Conservation (phyloP, 2,888 invertebrate genomes). For the Pyrrhia umbra region DNA sequence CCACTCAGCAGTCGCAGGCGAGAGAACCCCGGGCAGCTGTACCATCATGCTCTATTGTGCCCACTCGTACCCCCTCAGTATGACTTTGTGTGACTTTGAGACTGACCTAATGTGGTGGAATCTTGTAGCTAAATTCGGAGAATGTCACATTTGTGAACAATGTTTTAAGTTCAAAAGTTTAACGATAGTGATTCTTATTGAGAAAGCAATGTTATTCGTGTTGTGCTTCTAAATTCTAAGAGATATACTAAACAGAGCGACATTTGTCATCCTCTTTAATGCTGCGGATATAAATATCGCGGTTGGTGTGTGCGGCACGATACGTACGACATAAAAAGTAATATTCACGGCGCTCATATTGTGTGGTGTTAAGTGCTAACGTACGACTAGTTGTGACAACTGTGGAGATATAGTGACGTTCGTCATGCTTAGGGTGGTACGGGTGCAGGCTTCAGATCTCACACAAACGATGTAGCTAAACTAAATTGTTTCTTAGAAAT, state of each 20-base stretch:
- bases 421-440: constrained; percentile 88
- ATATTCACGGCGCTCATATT: constrained; percentile 62
- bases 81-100: constrained; percentile 57
- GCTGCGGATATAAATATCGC: constrained; percentile 45
- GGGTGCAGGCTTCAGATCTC: constrained; percentile 85
- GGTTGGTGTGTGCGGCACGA: constrained; percentile 54
- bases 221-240: constrained; percentile 46
- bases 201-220: constrained; percentile 46
- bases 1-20: constrained; percentile 98
- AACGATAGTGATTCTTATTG: constrained; percentile 27
- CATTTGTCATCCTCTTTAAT: constrained; percentile 46
- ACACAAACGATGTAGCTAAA: constrained; percentile 73
- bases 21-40: constrained; percentile 99
- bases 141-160: constrained; percentile 49
- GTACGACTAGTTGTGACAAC: constrained; percentile 72
- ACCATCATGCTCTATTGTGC: constrained; percentile 88
- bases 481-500: constrained; percentile 29
- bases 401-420: constrained; percentile 71
- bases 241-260: constrained; percentile 44
- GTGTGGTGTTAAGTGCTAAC: constrained; percentile 72
- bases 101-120: constrained; percentile 47
- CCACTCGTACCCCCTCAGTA: constrained; percentile 82
- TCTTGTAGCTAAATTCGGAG: constrained; percentile 50
- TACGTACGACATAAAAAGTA: constrained; percentile 56
- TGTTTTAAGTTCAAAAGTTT: constrained; percentile 21